Evolutionary conservation across 2,797 vertebrate genomes (phyloP), one percentile per base, ranked within the genome.

Genomic region (Esox lucius): DNA sequence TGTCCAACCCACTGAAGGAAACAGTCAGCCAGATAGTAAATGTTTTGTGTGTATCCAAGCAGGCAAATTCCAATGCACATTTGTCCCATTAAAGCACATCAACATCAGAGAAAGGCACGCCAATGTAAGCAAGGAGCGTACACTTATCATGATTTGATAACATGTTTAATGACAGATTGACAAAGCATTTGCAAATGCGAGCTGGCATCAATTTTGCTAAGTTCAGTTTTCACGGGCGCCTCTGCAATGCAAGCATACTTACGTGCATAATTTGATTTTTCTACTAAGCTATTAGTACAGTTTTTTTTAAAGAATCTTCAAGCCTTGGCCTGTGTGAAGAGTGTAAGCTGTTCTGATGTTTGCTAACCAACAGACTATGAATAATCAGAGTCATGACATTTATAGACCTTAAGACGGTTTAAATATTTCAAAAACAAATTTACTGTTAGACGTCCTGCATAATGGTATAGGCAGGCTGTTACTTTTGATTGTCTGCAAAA

Each of bases 131-230:
- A 91, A 92, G 92, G 93, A 92, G 95, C 93, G 91, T 90, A 93
- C 94, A 94, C 95, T 96, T 96, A 97, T 96, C 95, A 96, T 96
- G 95, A 96, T 98, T 96, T 96, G 95, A 97, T 97, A 97, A 95
- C 95, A 97, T 96, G 96, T 98, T 97, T 97, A 97, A 98, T 95
- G 96, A 97, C 96, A 97, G 95, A 97, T 96, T 96, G 96, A 98
- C 95, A 94, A 94, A 94, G 94, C 95, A 94, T 96, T 96, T 94
- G 95, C 94, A 96, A 96, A 98, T 94, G 94, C 87, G 93, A 95
- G 95, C 93, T 93, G 95, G 95, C 96, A 91, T 95, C 93, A 90
- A 92, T 94, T 95, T 94, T 87, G 93, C 94, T 92, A 94, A 94
- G 94, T 96, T 95, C 90, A 93, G 93, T 93, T 96, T 94, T 94